Percentiles rank a stretch among this genome's conserved stretches.
These are phyloP conservation scores for Bombus waltoni DNA, from an alignment of 1,140 invertebrate genomes.

Conservation along the genomic window DNA sequence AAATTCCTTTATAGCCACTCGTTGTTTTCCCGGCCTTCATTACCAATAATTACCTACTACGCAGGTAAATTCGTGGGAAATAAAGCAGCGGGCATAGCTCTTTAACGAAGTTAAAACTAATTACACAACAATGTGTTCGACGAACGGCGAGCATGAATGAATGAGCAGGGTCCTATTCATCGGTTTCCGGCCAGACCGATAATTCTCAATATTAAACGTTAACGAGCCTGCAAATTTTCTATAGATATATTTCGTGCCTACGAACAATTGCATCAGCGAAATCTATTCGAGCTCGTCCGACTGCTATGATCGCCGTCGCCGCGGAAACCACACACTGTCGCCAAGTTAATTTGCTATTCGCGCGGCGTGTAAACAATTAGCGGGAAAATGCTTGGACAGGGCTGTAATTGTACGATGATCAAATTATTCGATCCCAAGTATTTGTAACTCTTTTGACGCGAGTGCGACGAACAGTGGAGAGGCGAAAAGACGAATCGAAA, in stretches of 20 bases:
- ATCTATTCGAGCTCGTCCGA: slow-evolving; percentile 5
- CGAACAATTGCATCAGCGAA: slow-evolving; percentile 2
- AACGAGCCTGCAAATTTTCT: slow-evolving; percentile 26
- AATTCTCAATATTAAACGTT: slow-evolving; percentile 33
- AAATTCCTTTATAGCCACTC: too few species aligned
- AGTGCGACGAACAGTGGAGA: too few species aligned
- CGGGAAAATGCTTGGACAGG: neutral
- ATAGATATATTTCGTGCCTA: neutral
- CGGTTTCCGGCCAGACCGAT: neutral
- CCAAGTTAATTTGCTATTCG: slow-evolving; percentile 55
- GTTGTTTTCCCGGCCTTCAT: neutral
- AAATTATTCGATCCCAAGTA: neutral
- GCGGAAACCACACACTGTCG: slow-evolving; percentile 26
- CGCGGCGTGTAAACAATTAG: slow-evolving; percentile 43
- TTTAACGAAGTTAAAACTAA: slow-evolving; percentile 17
- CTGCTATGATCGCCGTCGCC: slow-evolving; percentile 41
- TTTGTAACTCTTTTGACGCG: neutral
- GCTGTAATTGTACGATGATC: neutral
- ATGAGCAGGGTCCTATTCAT: neutral
- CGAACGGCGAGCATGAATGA: neutral
- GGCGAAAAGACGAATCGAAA: too few species aligned
- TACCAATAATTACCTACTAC: neutral
- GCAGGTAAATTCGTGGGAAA: neutral
- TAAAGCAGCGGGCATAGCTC: neutral
- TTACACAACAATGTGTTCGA: slow-evolving; percentile 4